phyloP scores from a whole-genome alignment of 2,888 invertebrate species.

The Cantharis rustica region DNA sequence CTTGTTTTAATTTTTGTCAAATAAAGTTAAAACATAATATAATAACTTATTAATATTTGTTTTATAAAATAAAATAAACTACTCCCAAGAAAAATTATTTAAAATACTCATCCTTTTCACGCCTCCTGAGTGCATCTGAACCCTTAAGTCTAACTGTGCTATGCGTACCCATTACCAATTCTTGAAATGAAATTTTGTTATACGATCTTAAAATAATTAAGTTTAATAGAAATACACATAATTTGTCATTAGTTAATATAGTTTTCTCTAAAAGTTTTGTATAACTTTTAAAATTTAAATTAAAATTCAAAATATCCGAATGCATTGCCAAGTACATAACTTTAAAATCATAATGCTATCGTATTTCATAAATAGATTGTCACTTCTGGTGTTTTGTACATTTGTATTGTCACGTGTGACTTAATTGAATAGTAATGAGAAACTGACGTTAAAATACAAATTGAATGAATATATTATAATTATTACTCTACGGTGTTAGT shows the following conservation, averaged over 20 bases:
- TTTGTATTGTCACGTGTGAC: conserved; percentile 5
- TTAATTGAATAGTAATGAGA: conserved; percentile 1
- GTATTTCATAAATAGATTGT: conserved; percentile 5
- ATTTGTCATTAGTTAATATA: not conserved
- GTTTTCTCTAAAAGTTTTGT: not conserved
- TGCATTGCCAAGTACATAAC: not conserved
- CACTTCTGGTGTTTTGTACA: not conserved
- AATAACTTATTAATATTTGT: no score
- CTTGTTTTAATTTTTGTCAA: no score
- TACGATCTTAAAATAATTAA: not conserved
- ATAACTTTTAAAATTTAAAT: not conserved
- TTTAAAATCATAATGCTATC: not conserved
- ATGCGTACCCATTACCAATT: not conserved
- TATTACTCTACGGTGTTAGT: not conserved
- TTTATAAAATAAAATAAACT: no score
- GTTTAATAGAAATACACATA: not conserved
- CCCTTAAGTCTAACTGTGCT: no score
- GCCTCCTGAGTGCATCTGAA: no score
- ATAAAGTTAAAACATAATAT: no score
- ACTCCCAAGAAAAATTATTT: no score
- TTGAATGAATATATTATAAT: not conserved
- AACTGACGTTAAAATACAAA: conserved; percentile 2
- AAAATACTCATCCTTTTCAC: no score
- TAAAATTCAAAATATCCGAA: not conserved
- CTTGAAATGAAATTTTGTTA: not conserved